Evolutionary conservation across 2,113 vertebrate genomes (phyloP), one percentile per base, ranked within the genome.

Genomic region (Notarius lentiginosus): DNA sequence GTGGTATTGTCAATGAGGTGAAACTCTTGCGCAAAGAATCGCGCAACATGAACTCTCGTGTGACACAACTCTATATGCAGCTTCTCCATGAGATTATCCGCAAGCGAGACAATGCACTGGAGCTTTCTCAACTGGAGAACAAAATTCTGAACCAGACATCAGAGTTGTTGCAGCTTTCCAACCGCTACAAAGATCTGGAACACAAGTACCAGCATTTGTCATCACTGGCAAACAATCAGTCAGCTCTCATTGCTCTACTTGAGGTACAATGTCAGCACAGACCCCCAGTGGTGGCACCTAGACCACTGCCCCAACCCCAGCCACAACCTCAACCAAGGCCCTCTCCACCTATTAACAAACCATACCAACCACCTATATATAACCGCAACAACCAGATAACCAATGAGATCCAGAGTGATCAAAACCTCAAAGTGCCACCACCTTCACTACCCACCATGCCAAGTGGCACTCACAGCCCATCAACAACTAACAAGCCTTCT

Each of bases 61-160:
- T 99, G 88, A 99, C 98, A 0, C 98, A 99, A 92, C 95, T 99
- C 63, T 99, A 99, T 92, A 99, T 99, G 98, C 98, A 99, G 94
- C 94, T 99, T 87, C 94, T 99, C 81, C 98, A 99, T 7, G 98
- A 99, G 94, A 99, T 99, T 90, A 99, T 99, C 89, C 95, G 98
- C 81, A 99, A 99, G 92, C 94, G 98, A 9, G 98, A 99, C 95
- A 99, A 98, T 0, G 97, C 98, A 0, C 93, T 99, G 30, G 98
- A 99, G 91, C 92, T 99, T 85, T 97, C 98, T 22, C 98, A 99
- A 91, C 96, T 99, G 88, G 98, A 99, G 93, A 99, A 98, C 92
- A 96, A 95, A 91, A 97, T 99, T 89, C 92, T 99, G 30, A 99
- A 99, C 93, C 98, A 99, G 94, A 99, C 98, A 0, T 96, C 98